Percentiles rank a stretch among this genome's conserved stretches.
These are phyloP conservation scores for Choristoneura fumiferana DNA, from an alignment of 1,140 invertebrate species.

Conservation along the genomic window DNA sequence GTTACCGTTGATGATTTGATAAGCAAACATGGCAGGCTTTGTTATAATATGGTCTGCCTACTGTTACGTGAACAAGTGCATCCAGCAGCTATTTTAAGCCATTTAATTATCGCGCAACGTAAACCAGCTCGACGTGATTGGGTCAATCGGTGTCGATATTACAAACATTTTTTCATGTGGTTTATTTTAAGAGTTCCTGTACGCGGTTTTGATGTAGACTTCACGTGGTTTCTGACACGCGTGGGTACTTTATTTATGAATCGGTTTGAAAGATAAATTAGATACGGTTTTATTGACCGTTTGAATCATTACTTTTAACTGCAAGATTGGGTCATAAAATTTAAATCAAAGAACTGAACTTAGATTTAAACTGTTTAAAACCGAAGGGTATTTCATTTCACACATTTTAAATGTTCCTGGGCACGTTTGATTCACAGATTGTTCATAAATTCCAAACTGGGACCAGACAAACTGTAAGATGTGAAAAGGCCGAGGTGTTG, in stretches of 20 bases:
- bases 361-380: not conserved
- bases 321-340: conserved; percentile 6
- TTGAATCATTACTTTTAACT: conserved; percentile 14
- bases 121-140: conserved; percentile 50
- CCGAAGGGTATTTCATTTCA: not conserved
- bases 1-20: conserved; percentile 17
- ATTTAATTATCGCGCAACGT: conserved; percentile 52
- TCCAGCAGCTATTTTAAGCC: conserved; percentile 21
- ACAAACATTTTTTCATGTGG: conserved; percentile 44
- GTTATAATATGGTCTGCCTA: conserved; percentile 5
- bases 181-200: conserved; percentile 51
- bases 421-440: conserved; percentile 46
- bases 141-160: conserved; percentile 52
- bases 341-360: conserved; percentile 1
- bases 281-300: conserved; percentile 15
- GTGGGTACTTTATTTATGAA: conserved; percentile 11
- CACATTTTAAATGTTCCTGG: not conserved
- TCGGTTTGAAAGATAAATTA: conserved; percentile 16
- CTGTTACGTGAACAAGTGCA: conserved; percentile 10
- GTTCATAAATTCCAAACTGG: conserved; percentile 36
- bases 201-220: conserved; percentile 26
- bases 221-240: not conserved
- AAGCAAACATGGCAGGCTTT: conserved; percentile 11
- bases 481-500: conserved; percentile 62
- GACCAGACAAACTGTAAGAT: conserved; percentile 47